Percentiles rank a stretch among this genome's conserved stretches.
Conservation (phyloP, 2,888 invertebrate species). For the Eudasyphora cyanicolor region DNA sequence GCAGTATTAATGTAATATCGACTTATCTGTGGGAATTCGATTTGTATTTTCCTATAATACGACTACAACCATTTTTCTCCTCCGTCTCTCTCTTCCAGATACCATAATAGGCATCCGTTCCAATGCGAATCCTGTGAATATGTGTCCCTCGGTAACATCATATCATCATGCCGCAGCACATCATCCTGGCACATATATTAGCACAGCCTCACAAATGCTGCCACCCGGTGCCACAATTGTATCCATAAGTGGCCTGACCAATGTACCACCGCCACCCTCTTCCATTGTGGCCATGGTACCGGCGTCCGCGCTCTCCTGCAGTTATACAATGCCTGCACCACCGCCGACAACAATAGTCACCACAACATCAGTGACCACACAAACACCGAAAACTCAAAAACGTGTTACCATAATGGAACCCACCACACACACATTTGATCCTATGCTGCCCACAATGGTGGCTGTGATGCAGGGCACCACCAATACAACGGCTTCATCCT, state of each 20-base stretch:
- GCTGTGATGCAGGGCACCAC: constrained; percentile 71
- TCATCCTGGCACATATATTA: constrained; percentile 39
- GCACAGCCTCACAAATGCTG: constrained; percentile 37
- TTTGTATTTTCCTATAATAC: not conserved
- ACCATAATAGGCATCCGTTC: constrained; percentile 79
- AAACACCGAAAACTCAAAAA: constrained; percentile 78
- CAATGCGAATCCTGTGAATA: constrained; percentile 65
- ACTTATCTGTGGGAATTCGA: too few species aligned
- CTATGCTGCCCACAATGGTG: constrained; percentile 76
- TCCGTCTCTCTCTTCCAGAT: constrained; percentile 70
- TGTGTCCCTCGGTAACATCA: constrained; percentile 67
- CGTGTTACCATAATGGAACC: constrained; percentile 79
- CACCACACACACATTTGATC: constrained; percentile 77
- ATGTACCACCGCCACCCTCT: constrained; percentile 18
- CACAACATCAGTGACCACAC: constrained; percentile 71
- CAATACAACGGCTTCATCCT: constrained; percentile 52
- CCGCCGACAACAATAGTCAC: constrained; percentile 64
- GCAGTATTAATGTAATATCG: too few species aligned
- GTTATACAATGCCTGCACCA: constrained; percentile 21
- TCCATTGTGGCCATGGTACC: not conserved
- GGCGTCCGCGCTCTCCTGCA: not conserved
- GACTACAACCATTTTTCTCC: not conserved
- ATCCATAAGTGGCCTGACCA: constrained; percentile 54
- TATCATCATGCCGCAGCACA: constrained; percentile 60
- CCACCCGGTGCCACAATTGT: constrained; percentile 57